These are phyloP conservation scores for Cliona cf. orientalis DNA, from an alignment of 37 sponge, comb jelly and placozoan species.

Conservation along the genomic window DNA sequence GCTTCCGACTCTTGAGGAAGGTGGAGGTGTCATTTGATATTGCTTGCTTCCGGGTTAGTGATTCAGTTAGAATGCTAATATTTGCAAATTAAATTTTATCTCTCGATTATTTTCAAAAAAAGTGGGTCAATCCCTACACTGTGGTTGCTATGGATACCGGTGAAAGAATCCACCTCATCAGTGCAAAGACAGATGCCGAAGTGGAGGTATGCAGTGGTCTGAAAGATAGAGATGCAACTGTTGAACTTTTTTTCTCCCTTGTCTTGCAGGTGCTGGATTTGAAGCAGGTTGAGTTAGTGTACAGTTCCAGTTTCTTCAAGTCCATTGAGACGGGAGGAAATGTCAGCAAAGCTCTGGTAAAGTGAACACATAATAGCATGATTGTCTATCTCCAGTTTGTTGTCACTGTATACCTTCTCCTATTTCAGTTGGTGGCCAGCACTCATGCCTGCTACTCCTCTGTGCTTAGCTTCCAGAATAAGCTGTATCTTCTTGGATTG, in stretches of 20 bases:
- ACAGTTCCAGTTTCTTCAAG: constrained; percentile 81
- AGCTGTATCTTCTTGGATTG: constrained; percentile 60
- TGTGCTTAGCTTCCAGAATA: constrained; percentile 48
- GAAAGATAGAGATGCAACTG: background rate
- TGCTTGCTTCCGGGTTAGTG: constrained; percentile 57
- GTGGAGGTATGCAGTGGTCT: constrained; percentile 43
- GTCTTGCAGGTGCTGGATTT: constrained; percentile 67
- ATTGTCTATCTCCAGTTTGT: background rate
- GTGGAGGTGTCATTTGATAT: constrained; percentile 59
- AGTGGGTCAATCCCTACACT: constrained; percentile 80
- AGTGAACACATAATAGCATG: background rate
- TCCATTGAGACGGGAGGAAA: constrained; percentile 84
- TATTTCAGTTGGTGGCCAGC: constrained; percentile 64
- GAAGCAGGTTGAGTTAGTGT: constrained; percentile 68
- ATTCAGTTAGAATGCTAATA: background rate
- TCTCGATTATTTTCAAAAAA: background rate
- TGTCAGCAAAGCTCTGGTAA: constrained; percentile 79
- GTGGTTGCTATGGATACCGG: constrained; percentile 79
- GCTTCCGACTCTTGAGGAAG: constrained; percentile 41
- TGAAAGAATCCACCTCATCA: constrained; percentile 76
- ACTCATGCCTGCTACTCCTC: constrained; percentile 78
- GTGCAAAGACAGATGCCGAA: constrained; percentile 55
- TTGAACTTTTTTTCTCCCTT: background rate
- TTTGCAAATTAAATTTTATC: background rate
- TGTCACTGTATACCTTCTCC: background rate